These are phyloP conservation scores for Delichon dasypus DNA, from an alignment of 2,797 vertebrate genomes.

Conservation along the genomic window DNA sequence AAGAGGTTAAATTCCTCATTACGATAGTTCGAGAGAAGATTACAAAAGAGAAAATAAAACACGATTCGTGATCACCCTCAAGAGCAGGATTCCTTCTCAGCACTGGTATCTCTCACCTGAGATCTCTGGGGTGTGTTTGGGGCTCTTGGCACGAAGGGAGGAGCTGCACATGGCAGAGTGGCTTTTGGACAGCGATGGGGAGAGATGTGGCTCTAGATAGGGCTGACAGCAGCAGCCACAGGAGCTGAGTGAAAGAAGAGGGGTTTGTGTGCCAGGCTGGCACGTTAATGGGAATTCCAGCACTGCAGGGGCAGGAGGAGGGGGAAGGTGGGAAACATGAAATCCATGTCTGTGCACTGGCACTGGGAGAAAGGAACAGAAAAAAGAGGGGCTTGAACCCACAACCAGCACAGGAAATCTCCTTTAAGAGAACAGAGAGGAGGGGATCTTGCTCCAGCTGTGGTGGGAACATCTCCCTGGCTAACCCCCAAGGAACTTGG, in stretches of 20 bases:
- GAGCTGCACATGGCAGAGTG: background rate
- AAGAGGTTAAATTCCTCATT: conserved; percentile 26
- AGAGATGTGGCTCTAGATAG: background rate
- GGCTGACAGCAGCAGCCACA: background rate
- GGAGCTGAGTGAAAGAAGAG: background rate
- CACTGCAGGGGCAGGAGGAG: background rate
- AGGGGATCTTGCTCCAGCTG: background rate
- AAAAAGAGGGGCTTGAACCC: background rate
- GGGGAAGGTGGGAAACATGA: background rate
- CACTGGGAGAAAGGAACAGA: background rate
- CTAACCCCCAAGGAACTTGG: no score
- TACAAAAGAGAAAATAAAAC: background rate
- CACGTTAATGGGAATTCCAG: background rate
- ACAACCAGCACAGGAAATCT: background rate
- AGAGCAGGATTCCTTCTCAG: background rate
- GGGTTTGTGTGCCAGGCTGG: background rate
- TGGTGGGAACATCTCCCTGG: background rate
- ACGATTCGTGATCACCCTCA: background rate
- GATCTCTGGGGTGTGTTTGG: background rate
- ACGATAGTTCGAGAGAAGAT: background rate
- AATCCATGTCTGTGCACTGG: background rate
- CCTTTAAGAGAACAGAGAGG: accelerated
- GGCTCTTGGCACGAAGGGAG: background rate
- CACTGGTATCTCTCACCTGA: background rate
- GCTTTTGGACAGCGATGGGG: background rate